Conservation (phyloP, 1,140 invertebrate genomes). For the Nephila pilipes region DNA sequence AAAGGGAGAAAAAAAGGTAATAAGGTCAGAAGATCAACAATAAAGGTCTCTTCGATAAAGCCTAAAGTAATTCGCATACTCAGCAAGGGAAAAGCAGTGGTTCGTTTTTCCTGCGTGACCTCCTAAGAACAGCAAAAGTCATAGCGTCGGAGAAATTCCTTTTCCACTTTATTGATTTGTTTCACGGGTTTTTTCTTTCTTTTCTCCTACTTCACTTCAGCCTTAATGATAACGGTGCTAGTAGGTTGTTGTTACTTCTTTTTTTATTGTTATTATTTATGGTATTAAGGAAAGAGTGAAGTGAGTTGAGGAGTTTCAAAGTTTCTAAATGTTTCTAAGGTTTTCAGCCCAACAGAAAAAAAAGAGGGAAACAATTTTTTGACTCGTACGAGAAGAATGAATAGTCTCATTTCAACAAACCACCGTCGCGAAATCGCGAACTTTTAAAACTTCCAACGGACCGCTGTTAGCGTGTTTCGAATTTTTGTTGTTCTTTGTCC, state of each 20-base stretch:
- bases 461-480: conserved; percentile 17
- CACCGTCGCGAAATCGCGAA: not conserved
- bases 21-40: conserved; percentile 76
- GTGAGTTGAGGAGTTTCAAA: conserved; percentile 62
- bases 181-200: conserved; percentile 2
- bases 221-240: conserved; percentile 70
- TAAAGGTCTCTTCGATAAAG: conserved; percentile 74
- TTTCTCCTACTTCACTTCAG: conserved; percentile 42
- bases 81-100: conserved; percentile 64
- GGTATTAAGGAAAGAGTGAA: conserved; percentile 39
- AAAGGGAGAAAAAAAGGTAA: conserved; percentile 57
- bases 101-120: conserved; percentile 73
- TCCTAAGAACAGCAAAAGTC: conserved; percentile 71
- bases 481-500: not conserved
- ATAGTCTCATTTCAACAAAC: conserved; percentile 35
- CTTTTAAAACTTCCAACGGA: conserved; percentile 9
- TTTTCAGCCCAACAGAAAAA: not conserved
- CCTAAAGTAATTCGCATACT: conserved; percentile 76
- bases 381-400: conserved; percentile 23
- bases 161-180: conserved; percentile 75
- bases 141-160: conserved; percentile 67
- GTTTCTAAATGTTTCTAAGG: conserved; percentile 63
- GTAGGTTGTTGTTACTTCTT: conserved; percentile 41
- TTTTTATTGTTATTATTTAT: conserved; percentile 74
- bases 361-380: not conserved